Evolutionary conservation across 2,797 vertebrate genomes (phyloP).

Genomic region (Phyllotis vaccarum): DNA sequence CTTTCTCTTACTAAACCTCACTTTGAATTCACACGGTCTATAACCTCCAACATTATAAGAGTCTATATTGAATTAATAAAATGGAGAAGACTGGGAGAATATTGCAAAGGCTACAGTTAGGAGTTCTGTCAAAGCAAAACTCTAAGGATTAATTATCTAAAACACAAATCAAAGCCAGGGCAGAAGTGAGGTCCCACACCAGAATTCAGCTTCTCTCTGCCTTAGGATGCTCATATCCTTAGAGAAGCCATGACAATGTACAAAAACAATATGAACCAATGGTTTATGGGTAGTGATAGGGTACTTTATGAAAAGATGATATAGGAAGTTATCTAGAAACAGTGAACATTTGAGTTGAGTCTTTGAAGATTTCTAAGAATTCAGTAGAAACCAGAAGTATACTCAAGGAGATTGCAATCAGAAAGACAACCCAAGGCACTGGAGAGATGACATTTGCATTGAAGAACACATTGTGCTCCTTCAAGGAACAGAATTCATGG

Average conservation of each 20-base stretch:
- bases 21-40: constrained; percentile 61
- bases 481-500: not conserved
- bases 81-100: not conserved
- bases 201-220: not conserved
- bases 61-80: constrained; percentile 59
- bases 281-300: not conserved
- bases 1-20: constrained; percentile 56
- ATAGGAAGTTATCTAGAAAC: not conserved
- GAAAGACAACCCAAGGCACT: not conserved
- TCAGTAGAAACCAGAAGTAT: not conserved
- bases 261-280: not conserved
- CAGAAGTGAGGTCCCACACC: not conserved
- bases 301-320: not conserved
- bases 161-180: not conserved
- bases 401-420: not conserved
- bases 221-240: not conserved
- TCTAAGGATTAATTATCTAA: constrained; percentile 29
- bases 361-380: not conserved
- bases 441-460: not conserved
- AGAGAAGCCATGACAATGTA: not conserved
- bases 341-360: not conserved
- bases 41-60: constrained; percentile 59
- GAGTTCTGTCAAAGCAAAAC: not conserved
- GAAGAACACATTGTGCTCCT: not conserved
- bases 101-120: not conserved